These are phyloP conservation scores for Telmatochromis brichardi DNA, from an alignment of 2,113 vertebrate genomes.

Conservation along the genomic window DNA sequence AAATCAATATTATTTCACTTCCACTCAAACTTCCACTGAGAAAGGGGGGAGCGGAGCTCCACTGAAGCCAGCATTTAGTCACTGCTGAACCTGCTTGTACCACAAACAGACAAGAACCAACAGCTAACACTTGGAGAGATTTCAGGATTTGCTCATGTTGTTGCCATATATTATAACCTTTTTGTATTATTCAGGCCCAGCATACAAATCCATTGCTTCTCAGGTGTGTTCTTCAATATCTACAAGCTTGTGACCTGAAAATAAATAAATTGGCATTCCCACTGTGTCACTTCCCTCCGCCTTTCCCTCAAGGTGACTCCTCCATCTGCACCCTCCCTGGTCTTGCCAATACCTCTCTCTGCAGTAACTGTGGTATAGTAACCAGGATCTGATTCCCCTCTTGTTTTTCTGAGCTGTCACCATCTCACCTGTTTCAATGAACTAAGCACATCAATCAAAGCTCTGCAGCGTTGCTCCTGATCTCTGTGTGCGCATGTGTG, in stretches of 20 bases:
- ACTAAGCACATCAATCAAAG: not conserved
- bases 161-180: not conserved
- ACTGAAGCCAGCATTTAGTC: not conserved
- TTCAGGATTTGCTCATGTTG: not conserved
- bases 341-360: constrained; percentile 41
- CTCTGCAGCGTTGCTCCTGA: not conserved
- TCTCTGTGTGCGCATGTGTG: not conserved
- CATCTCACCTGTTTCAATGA: not conserved
- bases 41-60: not conserved
- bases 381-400: not conserved
- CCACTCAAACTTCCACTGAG: not conserved
- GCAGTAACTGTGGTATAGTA: constrained; percentile 14
- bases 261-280: constrained; percentile 29
- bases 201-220: not conserved
- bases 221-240: not conserved
- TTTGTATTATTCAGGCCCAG: not conserved
- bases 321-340: constrained; percentile 59
- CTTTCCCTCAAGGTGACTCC: constrained; percentile 63
- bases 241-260: constrained; percentile 28
- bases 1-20: constrained; percentile 25
- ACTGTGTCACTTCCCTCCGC: constrained; percentile 2
- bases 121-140: not conserved
- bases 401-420: not conserved
- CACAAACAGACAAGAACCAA: not conserved
- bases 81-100: not conserved